Base-by-base conservation (phyloP, 1,140 invertebrate species). In the Caenorhabditis inopinata region DNA sequence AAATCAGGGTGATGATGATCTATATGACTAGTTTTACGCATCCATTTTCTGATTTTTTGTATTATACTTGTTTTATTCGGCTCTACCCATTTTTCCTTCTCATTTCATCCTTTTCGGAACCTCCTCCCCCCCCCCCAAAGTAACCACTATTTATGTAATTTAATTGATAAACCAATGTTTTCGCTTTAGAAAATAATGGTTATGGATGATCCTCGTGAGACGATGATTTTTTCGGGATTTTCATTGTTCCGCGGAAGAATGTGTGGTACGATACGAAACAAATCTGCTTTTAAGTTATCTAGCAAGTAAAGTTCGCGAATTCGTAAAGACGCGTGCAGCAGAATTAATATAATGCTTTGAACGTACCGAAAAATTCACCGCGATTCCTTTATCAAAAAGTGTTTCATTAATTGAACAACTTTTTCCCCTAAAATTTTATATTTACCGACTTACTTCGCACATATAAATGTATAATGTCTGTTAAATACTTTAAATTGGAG, bases 1-100 rank as follows among this genome's bases (percentile, higher is more conserved):
- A 6, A 35, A 47, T 58, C 73, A 73, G 29, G 73, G 53, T 21
- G 51, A 81, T 21, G 79, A 81, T 42, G 79, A 81, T 23, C 49
- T 78, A 14, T 78, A 78, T 23, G 38, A 38, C 27, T 68, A 42
- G 38, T 21, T 18, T 29, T 9, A 2, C n/a, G 3, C 1, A 2
- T 29, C 35, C 12, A 32, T 23, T 35, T 38, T 21, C 18, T 76
- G 27, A 74, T 16, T 7, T 0, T 7, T 47, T 75, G 74, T 75
- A 51, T 51, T 7, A 68, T 68, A 68, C 58, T 68, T 21, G 58
- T 68, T 68, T 68, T 68, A 68, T 42, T 12, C 58, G 18, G n/a
- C 58, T 32, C 35, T 68, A 68, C 29, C 58, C 58, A 68, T 42
- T 68, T 42, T 21, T 68, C 7, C 29, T 32, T 6, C 29, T 32